phyloP scores from a whole-genome alignment of 2,797 vertebrate genomes.

The Chelmon rostratus region DNA sequence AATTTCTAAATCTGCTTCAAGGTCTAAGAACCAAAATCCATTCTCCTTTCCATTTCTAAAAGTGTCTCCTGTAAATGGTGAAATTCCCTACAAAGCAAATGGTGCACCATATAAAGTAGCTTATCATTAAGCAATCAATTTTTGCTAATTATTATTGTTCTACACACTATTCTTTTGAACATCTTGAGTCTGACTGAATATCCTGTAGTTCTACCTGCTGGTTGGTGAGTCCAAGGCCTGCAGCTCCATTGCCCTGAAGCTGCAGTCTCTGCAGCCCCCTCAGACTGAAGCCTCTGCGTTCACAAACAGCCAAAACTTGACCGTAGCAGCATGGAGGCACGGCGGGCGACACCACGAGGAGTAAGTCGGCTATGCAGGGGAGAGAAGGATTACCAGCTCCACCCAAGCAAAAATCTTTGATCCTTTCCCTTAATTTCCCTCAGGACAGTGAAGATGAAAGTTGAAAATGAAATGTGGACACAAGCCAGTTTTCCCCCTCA shows the following conservation, averaged over 20 bases:
- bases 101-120: no score
- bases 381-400: slow-evolving; percentile 31
- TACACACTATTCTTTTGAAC: not conserved
- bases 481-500: not conserved
- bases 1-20: not conserved
- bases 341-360: slow-evolving; percentile 82
- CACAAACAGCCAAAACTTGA: slow-evolving; percentile 76
- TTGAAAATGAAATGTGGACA: slow-evolving; percentile 15
- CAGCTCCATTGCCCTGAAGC: slow-evolving; percentile 66
- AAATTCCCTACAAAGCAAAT: not conserved
- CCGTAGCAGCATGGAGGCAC: slow-evolving; percentile 76
- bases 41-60: not conserved
- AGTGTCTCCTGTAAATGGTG: not conserved
- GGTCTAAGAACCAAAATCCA: not conserved
- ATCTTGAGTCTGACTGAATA: not conserved
- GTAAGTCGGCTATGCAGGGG: slow-evolving; percentile 75
- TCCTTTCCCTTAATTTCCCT: slow-evolving; percentile 12
- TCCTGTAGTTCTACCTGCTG: slow-evolving; percentile 76
- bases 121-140: no score
- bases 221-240: slow-evolving; percentile 70
- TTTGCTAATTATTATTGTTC: not conserved
- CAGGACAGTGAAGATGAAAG: not conserved
- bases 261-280: slow-evolving; percentile 74
- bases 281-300: slow-evolving; percentile 78
- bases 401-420: slow-evolving; percentile 21